Evolutionary conservation across 2,113 vertebrate genomes (phyloP).

Genomic region (Bucco capensis): DNA sequence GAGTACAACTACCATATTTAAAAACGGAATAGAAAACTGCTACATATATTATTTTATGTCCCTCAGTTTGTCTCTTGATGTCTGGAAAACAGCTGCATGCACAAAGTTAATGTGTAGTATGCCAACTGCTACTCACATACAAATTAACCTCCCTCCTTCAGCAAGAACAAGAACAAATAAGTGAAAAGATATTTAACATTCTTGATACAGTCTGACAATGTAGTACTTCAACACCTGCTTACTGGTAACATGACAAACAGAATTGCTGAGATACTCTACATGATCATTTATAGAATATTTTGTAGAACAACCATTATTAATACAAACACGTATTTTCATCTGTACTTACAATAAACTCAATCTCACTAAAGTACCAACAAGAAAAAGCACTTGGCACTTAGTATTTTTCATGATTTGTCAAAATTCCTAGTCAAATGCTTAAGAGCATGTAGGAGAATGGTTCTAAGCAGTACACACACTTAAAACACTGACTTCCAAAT

Average conservation of each 20-base stretch:
- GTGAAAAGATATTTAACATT: background rate
- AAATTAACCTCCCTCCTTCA: background rate
- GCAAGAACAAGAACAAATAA: background rate
- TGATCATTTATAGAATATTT: background rate
- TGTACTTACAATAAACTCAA: background rate
- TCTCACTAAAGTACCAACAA: background rate
- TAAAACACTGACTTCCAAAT: background rate
- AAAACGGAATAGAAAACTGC: background rate
- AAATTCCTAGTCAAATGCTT: background rate
- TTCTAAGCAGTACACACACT: background rate
- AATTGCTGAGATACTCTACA: background rate
- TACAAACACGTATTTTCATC: background rate
- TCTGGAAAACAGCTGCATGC: background rate
- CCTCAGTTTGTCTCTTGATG: background rate
- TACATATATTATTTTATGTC: background rate
- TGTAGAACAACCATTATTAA: background rate
- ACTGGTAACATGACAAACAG: background rate
- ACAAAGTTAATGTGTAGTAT: background rate
- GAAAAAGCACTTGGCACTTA: background rate
- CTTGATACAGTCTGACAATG: background rate
- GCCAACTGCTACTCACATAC: background rate
- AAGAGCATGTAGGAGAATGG: background rate
- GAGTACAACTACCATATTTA: background rate
- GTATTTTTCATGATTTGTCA: background rate
- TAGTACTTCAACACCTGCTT: background rate